Conservation (phyloP, 2,797 vertebrate species). For the Taenioides sp. region DNA sequence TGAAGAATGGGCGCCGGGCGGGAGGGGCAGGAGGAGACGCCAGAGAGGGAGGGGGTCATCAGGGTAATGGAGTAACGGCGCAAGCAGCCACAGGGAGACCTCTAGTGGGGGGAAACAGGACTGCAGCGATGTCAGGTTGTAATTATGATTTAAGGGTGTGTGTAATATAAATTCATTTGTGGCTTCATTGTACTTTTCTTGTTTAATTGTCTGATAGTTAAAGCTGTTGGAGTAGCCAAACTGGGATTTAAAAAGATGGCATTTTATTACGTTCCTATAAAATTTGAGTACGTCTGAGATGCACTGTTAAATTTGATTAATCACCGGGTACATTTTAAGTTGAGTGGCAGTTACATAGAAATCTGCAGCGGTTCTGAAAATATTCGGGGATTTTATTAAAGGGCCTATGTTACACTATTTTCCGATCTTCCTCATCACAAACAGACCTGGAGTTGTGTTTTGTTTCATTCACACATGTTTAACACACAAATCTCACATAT, state of each 20-base stretch:
- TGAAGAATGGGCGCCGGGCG: slow-evolving; percentile 65
- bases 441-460: too few species aligned
- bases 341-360: not conserved
- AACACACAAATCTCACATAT: too few species aligned
- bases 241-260: slow-evolving; percentile 6
- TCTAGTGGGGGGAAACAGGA: slow-evolving; percentile 53
- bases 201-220: slow-evolving; percentile 1
- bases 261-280: slow-evolving; percentile 11
- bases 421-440: too few species aligned
- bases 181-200: not conserved
- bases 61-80: slow-evolving; percentile 51
- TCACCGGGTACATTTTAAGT: not conserved
- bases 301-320: slow-evolving; percentile 5
- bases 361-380: not conserved
- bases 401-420: too few species aligned
- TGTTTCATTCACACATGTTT: too few species aligned
- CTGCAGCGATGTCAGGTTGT: not conserved
- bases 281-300: not conserved
- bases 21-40: slow-evolving; percentile 37
- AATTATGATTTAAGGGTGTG: not conserved
- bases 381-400: not conserved
- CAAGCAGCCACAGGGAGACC: slow-evolving; percentile 60
- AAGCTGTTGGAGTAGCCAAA: not conserved
- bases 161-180: not conserved
- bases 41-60: slow-evolving; percentile 45